A percentile compares a stretch with the other conserved stretches of the same genome.
phyloP scores from a whole-genome alignment of 2,797 vertebrate species.

The Spizella passerina region DNA sequence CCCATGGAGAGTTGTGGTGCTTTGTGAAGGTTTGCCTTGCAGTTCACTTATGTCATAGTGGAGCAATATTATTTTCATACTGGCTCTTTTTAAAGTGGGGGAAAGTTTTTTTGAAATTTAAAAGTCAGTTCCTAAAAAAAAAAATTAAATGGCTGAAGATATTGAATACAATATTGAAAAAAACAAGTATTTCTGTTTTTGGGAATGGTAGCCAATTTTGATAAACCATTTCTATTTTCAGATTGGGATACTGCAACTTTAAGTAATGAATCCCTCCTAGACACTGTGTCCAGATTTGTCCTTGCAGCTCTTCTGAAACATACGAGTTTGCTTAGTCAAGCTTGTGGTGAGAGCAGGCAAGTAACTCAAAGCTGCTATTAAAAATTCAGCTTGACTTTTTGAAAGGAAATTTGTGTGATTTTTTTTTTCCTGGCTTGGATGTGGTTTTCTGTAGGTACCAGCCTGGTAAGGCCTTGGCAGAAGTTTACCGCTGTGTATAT shows the following conservation, averaged over 20 bases:
- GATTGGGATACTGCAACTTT: slow-evolving; percentile 97
- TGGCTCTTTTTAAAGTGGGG: not conserved
- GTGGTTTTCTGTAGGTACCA: slow-evolving; percentile 85
- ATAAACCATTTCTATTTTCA: slow-evolving; percentile 73
- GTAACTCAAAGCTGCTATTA: slow-evolving; percentile 44
- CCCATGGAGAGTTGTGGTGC: accelerated
- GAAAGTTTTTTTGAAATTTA: not conserved
- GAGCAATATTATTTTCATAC: not conserved
- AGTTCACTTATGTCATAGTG: not conserved
- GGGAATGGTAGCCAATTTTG: not conserved
- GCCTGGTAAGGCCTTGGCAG: slow-evolving; percentile 91
- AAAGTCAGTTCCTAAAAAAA: not conserved
- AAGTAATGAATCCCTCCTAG: slow-evolving; percentile 91
- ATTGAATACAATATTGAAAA: not conserved
- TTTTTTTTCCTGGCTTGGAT: not conserved
- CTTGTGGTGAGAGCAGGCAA: slow-evolving; percentile 92
- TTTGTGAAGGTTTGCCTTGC: not conserved
- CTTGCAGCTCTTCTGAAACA: slow-evolving; percentile 94
- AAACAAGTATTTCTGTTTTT: not conserved
- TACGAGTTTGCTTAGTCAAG: slow-evolving; percentile 88
- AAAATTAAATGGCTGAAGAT: not conserved
- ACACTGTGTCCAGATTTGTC: slow-evolving; percentile 94
- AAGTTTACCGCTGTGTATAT: slow-evolving; percentile 94
- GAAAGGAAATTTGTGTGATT: not conserved
- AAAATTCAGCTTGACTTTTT: not conserved